phyloP scores from a whole-genome alignment of 2,888 invertebrate species.

The Drosophila greeni region DNA sequence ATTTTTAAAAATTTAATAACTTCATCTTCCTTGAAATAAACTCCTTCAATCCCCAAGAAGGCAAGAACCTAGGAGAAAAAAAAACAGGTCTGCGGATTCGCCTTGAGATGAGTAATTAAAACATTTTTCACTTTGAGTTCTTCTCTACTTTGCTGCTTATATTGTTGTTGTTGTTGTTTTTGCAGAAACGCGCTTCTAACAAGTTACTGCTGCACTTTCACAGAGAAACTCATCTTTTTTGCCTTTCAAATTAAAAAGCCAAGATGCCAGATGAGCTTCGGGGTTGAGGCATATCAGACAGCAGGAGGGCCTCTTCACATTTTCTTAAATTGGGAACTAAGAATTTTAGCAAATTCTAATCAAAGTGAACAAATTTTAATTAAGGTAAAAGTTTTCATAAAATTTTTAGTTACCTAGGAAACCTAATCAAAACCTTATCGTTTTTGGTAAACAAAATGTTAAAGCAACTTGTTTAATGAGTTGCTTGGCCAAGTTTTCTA shows the following conservation, averaged over 20 bases:
- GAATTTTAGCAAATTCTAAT: background rate
- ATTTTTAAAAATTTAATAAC: conserved; percentile 13
- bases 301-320: background rate
- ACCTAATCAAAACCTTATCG: conserved; percentile 15
- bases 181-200: conserved; percentile 47
- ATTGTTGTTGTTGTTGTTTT: conserved; percentile 43
- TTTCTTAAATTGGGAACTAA: background rate
- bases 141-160: conserved; percentile 26
- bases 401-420: too few relatives aligned
- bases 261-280: conserved; percentile 8
- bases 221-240: conserved; percentile 24
- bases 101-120: conserved; percentile 76
- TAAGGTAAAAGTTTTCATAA: background rate
- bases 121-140: conserved; percentile 69
- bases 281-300: conserved; percentile 19
- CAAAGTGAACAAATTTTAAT: conserved; percentile 9
- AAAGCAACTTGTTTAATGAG: conserved; percentile 1
- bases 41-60: conserved; percentile 10
- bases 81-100: conserved; percentile 11
- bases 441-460: conserved; percentile 16
- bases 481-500: background rate
- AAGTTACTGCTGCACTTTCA: conserved; percentile 43
- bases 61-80: background rate
- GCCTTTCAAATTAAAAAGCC: conserved; percentile 52
- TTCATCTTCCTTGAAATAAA: background rate